Evolutionary conservation across 2,113 vertebrate genomes (phyloP).

Genomic region (Procapra przewalskii): DNA sequence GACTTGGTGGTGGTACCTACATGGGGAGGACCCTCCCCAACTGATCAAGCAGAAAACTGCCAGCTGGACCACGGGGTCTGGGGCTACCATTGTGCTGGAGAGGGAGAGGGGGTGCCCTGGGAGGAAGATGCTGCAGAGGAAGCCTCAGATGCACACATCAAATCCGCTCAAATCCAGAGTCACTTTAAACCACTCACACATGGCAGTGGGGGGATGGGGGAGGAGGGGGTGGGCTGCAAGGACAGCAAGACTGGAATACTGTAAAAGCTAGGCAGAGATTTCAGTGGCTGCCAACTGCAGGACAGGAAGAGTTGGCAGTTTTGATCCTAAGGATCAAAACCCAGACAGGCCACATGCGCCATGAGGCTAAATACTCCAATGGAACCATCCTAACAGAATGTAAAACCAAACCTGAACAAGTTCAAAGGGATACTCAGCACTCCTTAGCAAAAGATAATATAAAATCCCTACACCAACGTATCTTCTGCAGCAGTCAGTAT

Average conservation of each 20-base stretch:
- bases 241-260: background rate
- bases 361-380: background rate
- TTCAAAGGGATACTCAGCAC: background rate
- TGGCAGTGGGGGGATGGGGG: rapidly evolving
- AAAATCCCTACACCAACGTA: background rate
- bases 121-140: background rate
- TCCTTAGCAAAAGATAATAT: background rate
- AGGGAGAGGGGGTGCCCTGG: background rate
- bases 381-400: background rate
- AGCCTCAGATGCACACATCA: background rate
- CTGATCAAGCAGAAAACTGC: background rate
- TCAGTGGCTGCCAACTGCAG: background rate
- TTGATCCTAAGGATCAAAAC: background rate
- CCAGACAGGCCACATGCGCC: background rate
- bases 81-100: background rate
- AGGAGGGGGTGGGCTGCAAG: no score
- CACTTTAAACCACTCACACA: background rate
- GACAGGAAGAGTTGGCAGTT: background rate
- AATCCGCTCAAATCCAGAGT: background rate
- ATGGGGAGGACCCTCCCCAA: no score
- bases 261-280: background rate
- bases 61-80: background rate
- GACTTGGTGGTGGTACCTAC: no score
- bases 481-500: background rate
- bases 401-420: background rate